Evolutionary conservation across 2,888 invertebrate species (phyloP), one percentile per base, ranked within the genome.

Genomic region (Aethes cnicana): DNA sequence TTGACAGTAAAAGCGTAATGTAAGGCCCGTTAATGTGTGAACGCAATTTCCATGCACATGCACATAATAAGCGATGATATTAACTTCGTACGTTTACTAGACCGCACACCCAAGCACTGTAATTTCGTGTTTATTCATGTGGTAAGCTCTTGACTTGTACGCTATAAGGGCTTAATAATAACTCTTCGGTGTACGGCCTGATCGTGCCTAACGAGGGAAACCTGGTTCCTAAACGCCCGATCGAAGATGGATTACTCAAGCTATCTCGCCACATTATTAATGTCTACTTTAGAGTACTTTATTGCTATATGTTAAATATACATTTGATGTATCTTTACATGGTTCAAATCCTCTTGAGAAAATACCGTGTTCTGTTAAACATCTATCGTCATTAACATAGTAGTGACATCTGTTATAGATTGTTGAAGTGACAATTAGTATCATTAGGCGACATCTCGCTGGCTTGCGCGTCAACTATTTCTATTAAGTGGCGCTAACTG

Each of bases 171-270:
- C n/a, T 30, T 49, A 32, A 39, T 52, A 33, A 18, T 23, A 30
- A 14, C 37, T 39, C 32, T 28, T 43, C 7, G 20, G 32, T 39
- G 18, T 33, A 23, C 50, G 37, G 37, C 44, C 32, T 36, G 32
- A 12, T 7, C 20, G 36, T 14, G 25, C 32, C 52, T 52, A 52
- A 52, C 39, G 52, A 44, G 52, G 20, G 44, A 52, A 52, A 52
- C 37, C 37, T 14, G 23, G 43, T 11, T 18, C 23, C 14, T 32
- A 46, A 48, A 44, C 14, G 23, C 32, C 33, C 39, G 37, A 32
- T 35, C 44, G 20, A 52, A 32, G 39, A 46, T 33, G 25, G 20
- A 44, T 52, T 37, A 16, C 20, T 52, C 20, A 32, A 46, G 25
- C 20, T 46, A 25, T 32, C 50, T 30, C 7, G 21, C 36, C 43